Evolutionary conservation across 2,888 invertebrate species (phyloP).

Genomic region (Ganaspis brasiliensis): DNA sequence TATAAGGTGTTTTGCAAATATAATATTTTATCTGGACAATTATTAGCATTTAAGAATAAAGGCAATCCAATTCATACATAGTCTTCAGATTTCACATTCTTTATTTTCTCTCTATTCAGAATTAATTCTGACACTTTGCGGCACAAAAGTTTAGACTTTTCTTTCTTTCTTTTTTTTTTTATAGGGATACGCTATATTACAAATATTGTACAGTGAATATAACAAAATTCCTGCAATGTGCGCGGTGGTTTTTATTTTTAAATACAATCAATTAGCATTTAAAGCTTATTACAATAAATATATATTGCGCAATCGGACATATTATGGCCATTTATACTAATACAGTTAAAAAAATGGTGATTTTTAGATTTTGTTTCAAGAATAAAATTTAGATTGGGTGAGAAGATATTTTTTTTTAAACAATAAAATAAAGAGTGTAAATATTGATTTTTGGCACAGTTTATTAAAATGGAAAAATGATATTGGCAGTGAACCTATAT

Average conservation of each 20-base stretch:
- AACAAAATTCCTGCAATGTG: conserved; percentile 60
- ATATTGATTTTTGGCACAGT: too few relatives aligned
- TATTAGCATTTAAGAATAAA: conserved; percentile 31
- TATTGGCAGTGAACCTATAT: too few relatives aligned
- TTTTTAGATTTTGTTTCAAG: not conserved
- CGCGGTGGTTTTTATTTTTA: conserved; percentile 45
- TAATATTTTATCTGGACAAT: conserved; percentile 64
- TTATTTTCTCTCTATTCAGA: conserved; percentile 51
- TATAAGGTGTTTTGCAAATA: conserved; percentile 17
- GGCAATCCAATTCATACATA: conserved; percentile 19
- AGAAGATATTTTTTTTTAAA: too few relatives aligned
- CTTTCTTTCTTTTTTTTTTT: not conserved
- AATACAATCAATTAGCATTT: conserved; percentile 14
- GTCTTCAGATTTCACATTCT: not conserved
- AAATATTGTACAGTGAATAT: conserved; percentile 68
- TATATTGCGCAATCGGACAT: conserved; percentile 37
- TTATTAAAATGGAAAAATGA: too few relatives aligned
- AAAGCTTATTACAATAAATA: conserved; percentile 23
- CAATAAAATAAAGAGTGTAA: too few relatives aligned
- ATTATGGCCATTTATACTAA: conserved; percentile 63
- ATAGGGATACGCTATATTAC: conserved; percentile 63
- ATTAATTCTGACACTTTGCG: not conserved
- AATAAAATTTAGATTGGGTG: too few relatives aligned
- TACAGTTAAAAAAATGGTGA: not conserved
- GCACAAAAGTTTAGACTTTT: conserved; percentile 5